These are phyloP conservation scores for Mohoua ochrocephala DNA, from an alignment of 2,113 vertebrate species.

Conservation along the genomic window DNA sequence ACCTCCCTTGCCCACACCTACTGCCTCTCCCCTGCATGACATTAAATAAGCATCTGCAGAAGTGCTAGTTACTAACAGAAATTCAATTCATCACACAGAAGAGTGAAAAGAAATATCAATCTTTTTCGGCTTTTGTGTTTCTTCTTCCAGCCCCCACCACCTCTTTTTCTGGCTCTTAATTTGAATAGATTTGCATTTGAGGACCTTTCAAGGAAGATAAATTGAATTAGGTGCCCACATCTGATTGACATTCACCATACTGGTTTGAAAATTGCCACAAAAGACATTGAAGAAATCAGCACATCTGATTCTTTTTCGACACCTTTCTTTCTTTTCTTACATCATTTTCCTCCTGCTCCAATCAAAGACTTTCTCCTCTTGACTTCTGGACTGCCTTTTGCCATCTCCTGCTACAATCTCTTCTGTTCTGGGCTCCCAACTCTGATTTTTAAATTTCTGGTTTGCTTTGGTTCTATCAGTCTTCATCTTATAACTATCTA, in stretches of 20 bases:
- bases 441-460: background rate
- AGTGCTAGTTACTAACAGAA: slow-evolving; percentile 1
- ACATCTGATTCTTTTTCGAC: background rate
- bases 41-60: slow-evolving; percentile 27
- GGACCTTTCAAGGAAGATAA: background rate
- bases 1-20: slow-evolving; percentile 22
- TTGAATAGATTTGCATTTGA: slow-evolving; percentile 1
- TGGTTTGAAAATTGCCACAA: background rate
- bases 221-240: background rate
- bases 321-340: background rate
- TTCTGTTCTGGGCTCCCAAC: background rate
- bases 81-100: slow-evolving; percentile 5
- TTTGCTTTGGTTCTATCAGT: background rate
- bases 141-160: background rate
- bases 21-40: background rate
- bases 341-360: background rate
- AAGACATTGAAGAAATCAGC: background rate
- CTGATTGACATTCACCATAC: background rate
- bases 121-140: slow-evolving; percentile 17
- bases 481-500: background rate
- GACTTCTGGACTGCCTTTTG: background rate
- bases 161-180: slow-evolving; percentile 5
- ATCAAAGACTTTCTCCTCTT: background rate
- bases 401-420: background rate
- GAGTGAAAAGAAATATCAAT: slow-evolving; percentile 10